Conservation (phyloP, 2,797 vertebrate species). For the Pipistrellus pipistrellus region DNA sequence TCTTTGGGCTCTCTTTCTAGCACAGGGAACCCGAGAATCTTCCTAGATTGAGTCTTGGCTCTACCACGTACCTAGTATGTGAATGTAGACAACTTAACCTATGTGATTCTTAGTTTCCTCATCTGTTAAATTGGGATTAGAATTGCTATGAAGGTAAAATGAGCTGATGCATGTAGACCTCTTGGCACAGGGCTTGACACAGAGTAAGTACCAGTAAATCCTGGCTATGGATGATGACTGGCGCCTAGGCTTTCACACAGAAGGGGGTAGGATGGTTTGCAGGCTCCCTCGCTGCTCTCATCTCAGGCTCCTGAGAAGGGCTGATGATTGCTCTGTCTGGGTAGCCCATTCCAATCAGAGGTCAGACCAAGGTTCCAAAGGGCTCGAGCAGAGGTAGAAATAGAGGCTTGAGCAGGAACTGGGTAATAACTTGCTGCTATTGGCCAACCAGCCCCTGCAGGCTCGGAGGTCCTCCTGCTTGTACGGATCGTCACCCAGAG, state of each 20-base stretch:
- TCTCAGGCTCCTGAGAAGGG: not conserved
- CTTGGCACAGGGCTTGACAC: not conserved
- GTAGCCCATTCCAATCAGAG: not conserved
- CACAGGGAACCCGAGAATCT: not conserved
- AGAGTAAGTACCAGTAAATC: not conserved
- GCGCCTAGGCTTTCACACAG: not conserved
- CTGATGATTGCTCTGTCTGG: not conserved
- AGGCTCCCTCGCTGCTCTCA: not conserved
- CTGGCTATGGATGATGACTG: not conserved
- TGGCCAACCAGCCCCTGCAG: constrained; percentile 90
- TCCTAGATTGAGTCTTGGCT: not conserved
- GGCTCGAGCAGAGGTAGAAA: not conserved
- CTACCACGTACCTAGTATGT: not conserved
- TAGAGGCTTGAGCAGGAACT: not conserved
- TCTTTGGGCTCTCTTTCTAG: not conserved
- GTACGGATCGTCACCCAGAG: constrained; percentile 84
- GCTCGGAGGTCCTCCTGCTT: constrained; percentile 91
- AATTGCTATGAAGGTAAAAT: not conserved
- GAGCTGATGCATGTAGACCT: not conserved
- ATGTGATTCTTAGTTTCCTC: constrained; percentile 37
- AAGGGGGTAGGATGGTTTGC: not conserved
- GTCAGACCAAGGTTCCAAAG: not conserved
- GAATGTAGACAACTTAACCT: not conserved
- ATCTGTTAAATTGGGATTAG: not conserved
- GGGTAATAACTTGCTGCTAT: constrained; percentile 12